Base-by-base conservation (phyloP, 2,797 vertebrate species). In the Lepus oiostolus region DNA sequence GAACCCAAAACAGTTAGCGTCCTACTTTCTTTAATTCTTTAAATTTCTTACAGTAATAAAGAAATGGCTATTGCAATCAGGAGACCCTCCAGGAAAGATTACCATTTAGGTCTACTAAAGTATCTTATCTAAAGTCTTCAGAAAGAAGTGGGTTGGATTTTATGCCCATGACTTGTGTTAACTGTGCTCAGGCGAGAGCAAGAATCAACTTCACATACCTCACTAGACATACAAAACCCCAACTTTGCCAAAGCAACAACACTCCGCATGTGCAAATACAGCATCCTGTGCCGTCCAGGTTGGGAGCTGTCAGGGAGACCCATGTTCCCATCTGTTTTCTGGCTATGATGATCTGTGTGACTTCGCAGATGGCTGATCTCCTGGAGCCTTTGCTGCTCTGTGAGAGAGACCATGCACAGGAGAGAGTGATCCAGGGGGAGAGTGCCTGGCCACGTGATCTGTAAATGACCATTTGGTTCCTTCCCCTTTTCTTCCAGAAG, bases 11-110 rank as follows among this genome's bases (percentile, higher is more conserved):
- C 17, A 22, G 30, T 82, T 72, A 30, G 79, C 63, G 85, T 85
- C 87, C 79, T 85, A 42, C 38, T 93, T 90, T 32, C 65, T 84
- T 92, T 38, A 42, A 58, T 63, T 76, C 32, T 67, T 88, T 70
- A 88, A 30, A 67, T 93, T 85, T 88, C 30, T 58, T 86, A 75
- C 26, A 60, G 26, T 32, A 75, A 79, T 71, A 63, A 92, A 81
- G 80, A 79, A 94, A 82, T 47, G 47, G 74, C 82, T 58, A 75
- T 52, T 65, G 58, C 76, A 88, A 86, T 86, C 35, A 35, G 42
- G 54, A 96, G 70, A 35, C 26, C 86, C 70, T 85, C 50, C 21
- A 79, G 67, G 54, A 82, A 87, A 88, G 65, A 80, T 86, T 94
- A 84, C 60, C 62, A 38, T 87, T 89, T 91, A 95, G 12, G 6